Conservation (phyloP, 2,797 vertebrate genomes). For the Pipistrellus nathusii region DNA sequence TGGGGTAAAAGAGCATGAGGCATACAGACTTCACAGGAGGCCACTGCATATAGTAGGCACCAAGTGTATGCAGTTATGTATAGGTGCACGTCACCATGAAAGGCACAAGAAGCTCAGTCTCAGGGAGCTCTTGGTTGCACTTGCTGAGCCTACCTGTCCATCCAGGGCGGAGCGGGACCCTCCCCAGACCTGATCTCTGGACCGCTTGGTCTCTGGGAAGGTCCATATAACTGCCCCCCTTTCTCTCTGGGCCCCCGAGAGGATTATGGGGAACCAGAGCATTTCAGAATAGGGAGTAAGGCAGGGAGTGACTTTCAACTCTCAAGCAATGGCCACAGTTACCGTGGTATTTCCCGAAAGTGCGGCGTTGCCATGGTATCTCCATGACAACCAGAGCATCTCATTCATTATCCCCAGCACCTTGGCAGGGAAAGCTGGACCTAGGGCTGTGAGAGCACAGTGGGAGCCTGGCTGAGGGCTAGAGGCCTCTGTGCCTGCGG, state of each 20-base stretch:
- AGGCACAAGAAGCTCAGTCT: not conserved
- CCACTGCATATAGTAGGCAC: not conserved
- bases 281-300: constrained; percentile 35
- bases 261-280: not conserved
- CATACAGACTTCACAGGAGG: not conserved
- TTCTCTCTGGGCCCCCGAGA: not conserved
- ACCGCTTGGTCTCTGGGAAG: not conserved
- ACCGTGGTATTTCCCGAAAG: constrained; percentile 87
- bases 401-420: constrained; percentile 89
- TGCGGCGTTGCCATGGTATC: constrained; percentile 87
- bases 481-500: not conserved
- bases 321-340: constrained; percentile 70
- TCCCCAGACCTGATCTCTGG: not conserved
- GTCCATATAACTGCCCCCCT: not conserved
- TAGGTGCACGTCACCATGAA: not conserved
- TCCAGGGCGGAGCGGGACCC: not conserved
- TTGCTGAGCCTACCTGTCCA: not conserved
- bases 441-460: constrained; percentile 53
- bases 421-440: constrained; percentile 64
- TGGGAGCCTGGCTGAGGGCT: constrained; percentile 30
- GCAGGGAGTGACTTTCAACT: constrained; percentile 67
- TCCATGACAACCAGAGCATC: constrained; percentile 87
- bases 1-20: not conserved
- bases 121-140: not conserved
- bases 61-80: fast-evolving